Evolutionary conservation across 2,113 vertebrate genomes (phyloP).

Genomic region (Upupa epops): DNA sequence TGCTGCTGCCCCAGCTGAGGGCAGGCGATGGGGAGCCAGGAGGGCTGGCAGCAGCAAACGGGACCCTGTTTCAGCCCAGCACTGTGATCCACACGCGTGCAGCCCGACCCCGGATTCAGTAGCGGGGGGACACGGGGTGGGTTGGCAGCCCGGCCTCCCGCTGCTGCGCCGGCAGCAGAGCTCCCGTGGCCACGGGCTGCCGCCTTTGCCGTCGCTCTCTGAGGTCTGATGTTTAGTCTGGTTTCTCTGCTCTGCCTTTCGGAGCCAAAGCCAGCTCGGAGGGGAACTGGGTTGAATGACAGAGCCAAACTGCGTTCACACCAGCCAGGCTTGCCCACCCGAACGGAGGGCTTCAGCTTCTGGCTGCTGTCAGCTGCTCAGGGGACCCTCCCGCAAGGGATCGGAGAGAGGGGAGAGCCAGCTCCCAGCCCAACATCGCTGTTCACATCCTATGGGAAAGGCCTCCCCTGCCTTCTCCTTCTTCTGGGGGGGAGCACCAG

Average conservation of each 20-base stretch:
- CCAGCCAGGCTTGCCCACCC: background rate
- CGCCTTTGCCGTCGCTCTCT: slow-evolving; percentile 57
- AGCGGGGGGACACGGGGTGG: background rate
- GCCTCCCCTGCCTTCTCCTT: background rate
- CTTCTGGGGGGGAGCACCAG: fast-evolving
- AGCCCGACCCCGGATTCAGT: background rate
- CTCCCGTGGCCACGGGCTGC: slow-evolving; percentile 14
- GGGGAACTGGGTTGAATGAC: slow-evolving; percentile 12
- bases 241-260: slow-evolving; percentile 19
- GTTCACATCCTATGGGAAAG: background rate
- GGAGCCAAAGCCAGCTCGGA: background rate
- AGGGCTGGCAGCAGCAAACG: slow-evolving; percentile 22
- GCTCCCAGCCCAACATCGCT: background rate
- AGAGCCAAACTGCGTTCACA: slow-evolving; percentile 48
- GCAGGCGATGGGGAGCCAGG: background rate
- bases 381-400: fast-evolving
- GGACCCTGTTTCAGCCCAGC: slow-evolving; percentile 2
- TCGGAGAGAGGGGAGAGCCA: background rate
- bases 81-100: background rate
- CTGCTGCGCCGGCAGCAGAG: slow-evolving; percentile 15
- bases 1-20: background rate
- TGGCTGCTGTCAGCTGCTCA: background rate
- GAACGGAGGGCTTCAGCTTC: background rate
- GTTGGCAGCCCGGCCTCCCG: slow-evolving; percentile 23
- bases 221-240: slow-evolving; percentile 67